Evolutionary conservation across 2,797 vertebrate species (phyloP).

Genomic region (Amphiprion clarkii): DNA sequence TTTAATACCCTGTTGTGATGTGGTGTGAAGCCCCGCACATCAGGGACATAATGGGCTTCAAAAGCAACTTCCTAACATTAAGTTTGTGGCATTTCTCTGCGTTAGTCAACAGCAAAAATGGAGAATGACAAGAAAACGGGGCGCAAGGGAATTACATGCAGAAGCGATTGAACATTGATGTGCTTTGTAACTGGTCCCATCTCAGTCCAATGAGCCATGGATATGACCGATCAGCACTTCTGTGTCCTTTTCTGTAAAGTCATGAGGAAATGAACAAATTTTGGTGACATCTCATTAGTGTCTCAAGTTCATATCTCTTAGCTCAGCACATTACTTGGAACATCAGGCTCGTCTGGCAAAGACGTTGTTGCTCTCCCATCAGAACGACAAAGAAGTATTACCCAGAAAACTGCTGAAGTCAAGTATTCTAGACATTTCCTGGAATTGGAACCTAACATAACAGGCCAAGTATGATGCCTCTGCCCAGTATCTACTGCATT

Average conservation of each 20-base stretch:
- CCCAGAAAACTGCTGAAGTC: slow-evolving; percentile 43
- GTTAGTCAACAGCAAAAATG: slow-evolving; percentile 36
- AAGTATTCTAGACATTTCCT: slow-evolving; percentile 13
- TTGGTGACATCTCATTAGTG: slow-evolving; percentile 60
- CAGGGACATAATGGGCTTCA: slow-evolving; percentile 22
- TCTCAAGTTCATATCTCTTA: slow-evolving; percentile 49
- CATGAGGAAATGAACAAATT: slow-evolving; percentile 49
- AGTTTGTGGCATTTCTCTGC: slow-evolving; percentile 21
- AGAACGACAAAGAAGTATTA: slow-evolving; percentile 30
- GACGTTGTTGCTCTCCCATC: slow-evolving; percentile 25
- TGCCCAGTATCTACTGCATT: neutral
- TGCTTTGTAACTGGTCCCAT: slow-evolving; percentile 36
- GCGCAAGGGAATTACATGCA: slow-evolving; percentile 31
- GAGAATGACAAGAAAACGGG: slow-evolving; percentile 25
- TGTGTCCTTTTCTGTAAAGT: slow-evolving; percentile 42
- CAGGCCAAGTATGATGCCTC: neutral
- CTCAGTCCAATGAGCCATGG: slow-evolving; percentile 59
- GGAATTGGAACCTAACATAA: neutral
- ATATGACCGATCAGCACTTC: slow-evolving; percentile 56
- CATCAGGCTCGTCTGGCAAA: slow-evolving; percentile 31
- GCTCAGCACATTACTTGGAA: slow-evolving; percentile 60
- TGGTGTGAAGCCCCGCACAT: slow-evolving; percentile 8
- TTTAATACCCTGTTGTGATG: slow-evolving; percentile 19
- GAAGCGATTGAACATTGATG: slow-evolving; percentile 27
- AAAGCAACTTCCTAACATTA: slow-evolving; percentile 16